Evolutionary conservation across 2,888 invertebrate species (phyloP), one percentile per base, ranked within the genome.

Genomic region (Hipparchia semele): DNA sequence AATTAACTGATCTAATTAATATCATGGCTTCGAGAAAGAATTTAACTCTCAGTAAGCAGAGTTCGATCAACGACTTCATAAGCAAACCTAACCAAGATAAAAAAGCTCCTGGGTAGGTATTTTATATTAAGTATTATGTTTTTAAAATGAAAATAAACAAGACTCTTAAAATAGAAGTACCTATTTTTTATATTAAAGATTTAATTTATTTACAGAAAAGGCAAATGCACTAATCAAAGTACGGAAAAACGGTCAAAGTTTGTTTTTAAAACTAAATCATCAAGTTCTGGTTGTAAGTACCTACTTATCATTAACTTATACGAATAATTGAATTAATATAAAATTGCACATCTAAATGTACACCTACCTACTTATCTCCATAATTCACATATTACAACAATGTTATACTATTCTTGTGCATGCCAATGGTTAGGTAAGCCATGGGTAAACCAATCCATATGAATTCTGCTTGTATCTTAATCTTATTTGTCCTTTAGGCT

Each of bases 211-310:
- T 49, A 58, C 49, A 58, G 64, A 10, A 54, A 62, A 7, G 51
- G 12, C 0, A 39, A 58, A 58, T 68, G 10, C 64, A 65, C 62
- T 65, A 71, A 66, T 46, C 58, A 70, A 66, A 59, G 12, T 54
- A 39, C 51, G 12, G 74, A 75, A 68, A 77, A 75, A 33, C 74
- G 70, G 39, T 70, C 75, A 7, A 75, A 74, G 70, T 77, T 77
- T 73, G 74, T 77, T 54, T 77, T 74, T 74, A 77, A 75, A 56
- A n/a, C 65, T 68, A 77, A 77, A 60, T n/a, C 65, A 66, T 59
- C 75, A 73, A 56, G 51, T 12, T 39, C 61, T 72, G 73, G 46
- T 77, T 73, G 51, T 74, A 67, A 33, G 77, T 65, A 54, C 12
- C 12, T 12, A 53, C 53, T 2, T 12, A 12, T 39, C 5, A 39